Evolutionary conservation across 2,888 invertebrate genomes (phyloP), one percentile per base, ranked within the genome.

Genomic region (Leptinotarsa rubiginosa): DNA sequence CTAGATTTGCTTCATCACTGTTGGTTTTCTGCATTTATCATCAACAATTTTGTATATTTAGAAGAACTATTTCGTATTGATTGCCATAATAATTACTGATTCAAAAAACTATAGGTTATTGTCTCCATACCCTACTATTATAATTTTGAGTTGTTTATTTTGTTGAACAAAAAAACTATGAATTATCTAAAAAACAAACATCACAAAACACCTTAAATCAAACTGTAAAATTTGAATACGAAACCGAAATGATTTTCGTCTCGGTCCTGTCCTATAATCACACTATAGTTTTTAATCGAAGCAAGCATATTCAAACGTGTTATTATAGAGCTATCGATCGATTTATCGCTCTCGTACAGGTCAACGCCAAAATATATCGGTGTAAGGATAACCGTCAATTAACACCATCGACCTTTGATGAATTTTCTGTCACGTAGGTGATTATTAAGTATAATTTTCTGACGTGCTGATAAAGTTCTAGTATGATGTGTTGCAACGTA

Each of bases 331-430:
- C 64, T 70, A 70, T 70, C 70, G 64, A 70, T 62, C 70, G 70
- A 70, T 50, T 64, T 70, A 70, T 70, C 64, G 65, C 22, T 41
- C 41, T 52, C 75, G 67, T 69, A 74, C 75, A 65, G 69, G 75
- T 73, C 73, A 69, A 64, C 62, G 67, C 68, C 50, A 47, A 71
- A 74, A 77, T 72, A 75, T 75, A 75, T 75, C 64, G 74, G 74
- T 72, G 70, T 65, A 65, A 76, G 71, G 66, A 70, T 74, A 78
- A 75, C 79, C 75, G 31, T 56, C 75, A 79, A 79, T 79, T 79
- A 78, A 76, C 76, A 74, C 74, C 67, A 67, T 68, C 74, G 76
- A 78, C 76, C 75, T 78, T 72, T 77, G 74, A 79, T 78, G 77
- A 73, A 79, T 78, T 67, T 65, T 56, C 72, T 70, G 75, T 75